Evolutionary conservation across 2,797 vertebrate genomes (phyloP), one percentile per base, ranked within the genome.

Genomic region (Oceanodroma leucorhoa): DNA sequence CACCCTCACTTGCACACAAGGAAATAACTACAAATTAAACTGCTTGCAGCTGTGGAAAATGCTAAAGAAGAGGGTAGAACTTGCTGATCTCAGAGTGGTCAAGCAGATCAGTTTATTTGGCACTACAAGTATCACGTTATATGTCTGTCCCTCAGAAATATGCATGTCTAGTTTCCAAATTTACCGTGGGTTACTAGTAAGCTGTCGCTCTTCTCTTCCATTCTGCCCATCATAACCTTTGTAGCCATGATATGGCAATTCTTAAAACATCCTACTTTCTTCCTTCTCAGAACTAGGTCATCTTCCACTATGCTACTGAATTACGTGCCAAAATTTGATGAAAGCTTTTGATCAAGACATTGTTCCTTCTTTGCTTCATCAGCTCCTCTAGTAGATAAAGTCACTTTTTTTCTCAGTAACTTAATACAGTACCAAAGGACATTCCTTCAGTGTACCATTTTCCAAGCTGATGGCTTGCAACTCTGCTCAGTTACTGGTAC

Each of bases 121-220:
- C 45, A 24, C 32, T 20, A 14, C 14, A 57, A 12, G 11, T 40
- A 19, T 13, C 57, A 60, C 14, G 0, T 19, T 41, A 22, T 0
- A 5, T 4, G 0, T 50, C 41, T 58, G 13, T 58, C 51, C 62
- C 22, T 65, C 50, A 48, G 72, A 71, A 83, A 75, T 30, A 23
- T 0, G 1, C 6, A 5, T 5, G 5, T 36, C 30, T 51, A 32
- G 8, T 58, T 86, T 81, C 34, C 6, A 89, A 79, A 62, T 84
- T 66, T 46, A 48, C 29, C 70, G 60, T 5, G n/a, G 13, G 13
- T 54, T 46, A 32, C 10, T 45, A 29, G 7, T 12, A 22, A 79
- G 5, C 15, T 77, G 22, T 19, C 83, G 51, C 18, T 85, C n/a
- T 77, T 51, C 38, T 67, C 34, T 84, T 83, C 41, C 10, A 18